Conservation (phyloP, 2,113 vertebrate genomes). For the Upupa epops region DNA sequence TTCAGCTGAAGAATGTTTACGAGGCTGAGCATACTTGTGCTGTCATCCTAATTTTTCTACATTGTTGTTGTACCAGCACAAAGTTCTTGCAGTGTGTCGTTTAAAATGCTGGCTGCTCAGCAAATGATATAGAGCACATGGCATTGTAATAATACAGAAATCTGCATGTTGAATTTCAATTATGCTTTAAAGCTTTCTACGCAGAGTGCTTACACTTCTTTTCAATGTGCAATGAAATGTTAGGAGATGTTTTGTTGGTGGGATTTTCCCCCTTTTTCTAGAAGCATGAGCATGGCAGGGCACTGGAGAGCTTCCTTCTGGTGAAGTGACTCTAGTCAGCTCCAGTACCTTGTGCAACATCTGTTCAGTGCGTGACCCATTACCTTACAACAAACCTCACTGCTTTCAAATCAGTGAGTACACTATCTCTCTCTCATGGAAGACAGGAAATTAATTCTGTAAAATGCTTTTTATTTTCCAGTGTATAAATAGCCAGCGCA, state of each 20-base stretch:
- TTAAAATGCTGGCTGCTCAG: constrained; percentile 69
- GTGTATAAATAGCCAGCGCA: neutral
- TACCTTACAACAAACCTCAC: neutral
- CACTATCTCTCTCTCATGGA: neutral
- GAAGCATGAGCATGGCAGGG: neutral
- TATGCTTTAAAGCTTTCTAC: constrained; percentile 51
- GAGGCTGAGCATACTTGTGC: constrained; percentile 28
- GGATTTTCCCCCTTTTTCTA: neutral
- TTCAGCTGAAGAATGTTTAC: constrained; percentile 45
- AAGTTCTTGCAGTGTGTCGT: constrained; percentile 56
- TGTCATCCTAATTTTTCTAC: constrained; percentile 59
- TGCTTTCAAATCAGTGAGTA: constrained; percentile 10
- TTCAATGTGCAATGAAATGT: constrained; percentile 22
- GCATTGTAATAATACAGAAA: constrained; percentile 60
- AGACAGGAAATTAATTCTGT: constrained; percentile 33
- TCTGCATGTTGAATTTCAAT: constrained; percentile 61
- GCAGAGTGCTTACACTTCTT: constrained; percentile 29
- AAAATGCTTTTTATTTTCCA: constrained; percentile 12
- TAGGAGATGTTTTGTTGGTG: neutral
- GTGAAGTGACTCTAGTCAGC: constrained; percentile 13
- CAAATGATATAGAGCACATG: constrained; percentile 59
- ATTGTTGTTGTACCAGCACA: constrained; percentile 47
- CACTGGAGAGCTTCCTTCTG: constrained; percentile 19
- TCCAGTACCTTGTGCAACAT: neutral
- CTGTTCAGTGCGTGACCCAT: neutral